Conservation (phyloP, 2,113 vertebrate species). For the Heptranchias perlo region DNA sequence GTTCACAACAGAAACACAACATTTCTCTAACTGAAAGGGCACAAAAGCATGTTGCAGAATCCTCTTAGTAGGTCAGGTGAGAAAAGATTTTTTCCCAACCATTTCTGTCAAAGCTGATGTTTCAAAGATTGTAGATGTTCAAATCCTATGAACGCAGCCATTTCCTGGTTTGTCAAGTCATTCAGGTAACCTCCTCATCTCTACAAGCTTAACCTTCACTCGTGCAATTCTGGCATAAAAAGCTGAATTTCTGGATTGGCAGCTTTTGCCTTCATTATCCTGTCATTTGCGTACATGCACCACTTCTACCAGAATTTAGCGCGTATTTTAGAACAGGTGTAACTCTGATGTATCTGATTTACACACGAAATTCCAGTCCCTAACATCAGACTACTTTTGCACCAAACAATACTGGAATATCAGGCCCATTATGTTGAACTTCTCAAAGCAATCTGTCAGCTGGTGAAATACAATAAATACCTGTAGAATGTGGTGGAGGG, state of each 20-base stretch:
- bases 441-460: not conserved
- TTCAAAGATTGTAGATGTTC: not conserved
- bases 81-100: not conserved
- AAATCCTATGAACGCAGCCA: not conserved
- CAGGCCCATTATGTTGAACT: not conserved
- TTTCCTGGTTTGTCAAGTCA: too few species aligned
- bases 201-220: not conserved
- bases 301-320: not conserved
- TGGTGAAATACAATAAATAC: constrained; percentile 50
- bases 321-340: not conserved
- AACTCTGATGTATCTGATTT: not conserved
- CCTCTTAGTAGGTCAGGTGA: not conserved
- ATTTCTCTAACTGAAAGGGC: not conserved
- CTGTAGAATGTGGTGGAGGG: constrained; percentile 71
- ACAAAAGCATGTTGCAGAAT: not conserved
- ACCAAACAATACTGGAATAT: not conserved
- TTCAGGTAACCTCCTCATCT: not conserved
- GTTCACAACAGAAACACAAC: not conserved
- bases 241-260: not conserved
- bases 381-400: not conserved
- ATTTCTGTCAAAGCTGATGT: not conserved
- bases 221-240: not conserved
- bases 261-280: not conserved
- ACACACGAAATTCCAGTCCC: not conserved
- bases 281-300: not conserved